Base-by-base conservation (phyloP, 1,140 invertebrate genomes). In the Drosophila bocqueti region DNA sequence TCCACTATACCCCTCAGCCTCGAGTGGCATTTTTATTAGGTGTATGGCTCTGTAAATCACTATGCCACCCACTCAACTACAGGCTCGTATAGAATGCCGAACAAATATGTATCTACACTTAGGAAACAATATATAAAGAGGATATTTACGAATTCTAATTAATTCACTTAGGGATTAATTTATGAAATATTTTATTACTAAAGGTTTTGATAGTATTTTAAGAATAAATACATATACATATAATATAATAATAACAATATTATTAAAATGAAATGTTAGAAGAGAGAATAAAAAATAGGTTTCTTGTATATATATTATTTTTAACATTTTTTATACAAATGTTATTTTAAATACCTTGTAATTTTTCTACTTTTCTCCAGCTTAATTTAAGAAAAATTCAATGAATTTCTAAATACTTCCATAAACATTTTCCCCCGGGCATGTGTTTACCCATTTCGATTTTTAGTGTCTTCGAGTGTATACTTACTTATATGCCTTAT, bases 41-140 rank as follows among this genome's bases (percentile, higher is more conserved):
- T 73, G 67, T 73, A 73, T 73, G 54, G 38, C 69, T 73, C 36
- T 81, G 82, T 84, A 84, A 84, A 84, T 84, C 82, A 84, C 82
- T 84, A 78, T 68, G 77, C 66, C 61, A 52, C 50, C 43, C 71
- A 59, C 38, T 43, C 38, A 64, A 63, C 49, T 76, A 64, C 60
- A 31, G 40, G 49, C 49, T 42, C 29, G 38, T 21, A 40, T 16
- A 45, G 26, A 55, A 36, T 31, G 31, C 46, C 16, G 31, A 55
- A 55, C 55, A 61, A 29, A 71, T 50, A 74, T 67, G 38, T 40
- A 60, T 49, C 46, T 40, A 59, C 54, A 75, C 29, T 64, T 4
- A 3, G 16, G 26, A 42, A 55, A 63, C 26, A 38, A 24, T 34
- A 8, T 36, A 1, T 1, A 34, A 6, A 1, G 7, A n/a, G 10